Evolutionary conservation across 2,888 invertebrate species (phyloP).

Genomic region (Volucella zonaria): DNA sequence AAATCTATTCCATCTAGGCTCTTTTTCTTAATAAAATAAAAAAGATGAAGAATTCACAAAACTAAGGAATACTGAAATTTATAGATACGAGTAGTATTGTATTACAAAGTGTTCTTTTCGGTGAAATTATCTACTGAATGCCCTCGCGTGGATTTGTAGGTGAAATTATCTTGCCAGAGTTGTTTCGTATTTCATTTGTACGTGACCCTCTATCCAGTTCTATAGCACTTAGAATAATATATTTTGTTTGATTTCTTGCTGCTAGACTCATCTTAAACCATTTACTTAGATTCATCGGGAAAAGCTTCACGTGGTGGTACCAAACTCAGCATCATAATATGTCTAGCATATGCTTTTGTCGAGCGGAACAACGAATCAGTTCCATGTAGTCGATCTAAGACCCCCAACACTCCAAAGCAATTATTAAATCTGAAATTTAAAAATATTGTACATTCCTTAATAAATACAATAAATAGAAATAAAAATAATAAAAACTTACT

Average conservation of each 20-base stretch:
- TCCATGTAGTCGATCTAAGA: constrained; percentile 91
- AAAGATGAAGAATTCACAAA: constrained; percentile 15
- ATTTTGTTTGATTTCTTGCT: constrained; percentile 50
- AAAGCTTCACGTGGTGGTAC: constrained; percentile 87
- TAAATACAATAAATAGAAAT: neutral
- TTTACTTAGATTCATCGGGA: constrained; percentile 83
- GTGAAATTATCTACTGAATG: constrained; percentile 60
- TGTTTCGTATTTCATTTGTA: constrained; percentile 18
- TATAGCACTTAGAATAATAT: constrained; percentile 8
- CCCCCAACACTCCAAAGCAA: constrained; percentile 91
- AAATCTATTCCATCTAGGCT: constrained; percentile 21
- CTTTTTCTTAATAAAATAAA: constrained; percentile 16
- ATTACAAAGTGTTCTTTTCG: constrained; percentile 47
- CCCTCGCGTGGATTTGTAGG: constrained; percentile 51
- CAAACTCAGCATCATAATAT: constrained; percentile 88
- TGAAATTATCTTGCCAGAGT: constrained; percentile 23
- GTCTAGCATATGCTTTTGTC: constrained; percentile 88
- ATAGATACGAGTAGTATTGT: neutral
- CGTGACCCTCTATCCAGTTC: constrained; percentile 5
- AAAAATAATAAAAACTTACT: constrained; percentile 83
- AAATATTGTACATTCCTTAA: constrained; percentile 22
- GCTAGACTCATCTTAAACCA: neutral
- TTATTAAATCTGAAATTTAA: constrained; percentile 88
- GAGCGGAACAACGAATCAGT: constrained; percentile 90
- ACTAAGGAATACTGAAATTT: neutral